These are phyloP conservation scores for Chrysolina oricalcia DNA, from an alignment of 2,888 invertebrate genomes.

Conservation along the genomic window DNA sequence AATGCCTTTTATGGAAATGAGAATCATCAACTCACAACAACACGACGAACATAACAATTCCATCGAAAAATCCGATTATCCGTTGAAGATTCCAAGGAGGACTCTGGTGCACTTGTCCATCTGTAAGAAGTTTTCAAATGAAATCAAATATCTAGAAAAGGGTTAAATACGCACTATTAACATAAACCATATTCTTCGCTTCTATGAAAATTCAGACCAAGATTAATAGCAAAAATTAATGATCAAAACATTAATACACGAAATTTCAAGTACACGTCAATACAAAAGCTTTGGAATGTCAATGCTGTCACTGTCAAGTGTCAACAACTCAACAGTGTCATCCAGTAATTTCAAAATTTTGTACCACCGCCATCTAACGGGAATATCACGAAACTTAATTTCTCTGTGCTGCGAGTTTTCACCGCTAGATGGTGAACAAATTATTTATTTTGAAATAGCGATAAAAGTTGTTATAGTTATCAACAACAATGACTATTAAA, in stretches of 20 bases:
- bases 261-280: slow-evolving; percentile 30
- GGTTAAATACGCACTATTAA: slow-evolving; percentile 50
- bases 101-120: slow-evolving; percentile 74
- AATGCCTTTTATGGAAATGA: not conserved
- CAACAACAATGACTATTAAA: no score
- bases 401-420: no score
- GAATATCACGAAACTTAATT: no score
- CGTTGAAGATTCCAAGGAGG: slow-evolving; percentile 72
- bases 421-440: no score
- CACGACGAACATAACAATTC: slow-evolving; percentile 74
- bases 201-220: not conserved
- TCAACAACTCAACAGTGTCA: no score
- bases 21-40: slow-evolving; percentile 73
- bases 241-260: not conserved
- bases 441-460: no score
- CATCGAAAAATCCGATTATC: slow-evolving; percentile 74
- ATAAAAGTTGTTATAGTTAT: no score
- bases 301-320: slow-evolving; percentile 23
- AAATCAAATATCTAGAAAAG: slow-evolving; percentile 12
- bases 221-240: not conserved
- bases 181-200: slow-evolving; percentile 52
- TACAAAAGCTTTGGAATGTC: no score
- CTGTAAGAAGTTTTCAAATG: slow-evolving; percentile 66
- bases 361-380: no score
- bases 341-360: no score